phyloP scores from a whole-genome alignment of 2,113 vertebrate species.

The Channa maculata region DNA sequence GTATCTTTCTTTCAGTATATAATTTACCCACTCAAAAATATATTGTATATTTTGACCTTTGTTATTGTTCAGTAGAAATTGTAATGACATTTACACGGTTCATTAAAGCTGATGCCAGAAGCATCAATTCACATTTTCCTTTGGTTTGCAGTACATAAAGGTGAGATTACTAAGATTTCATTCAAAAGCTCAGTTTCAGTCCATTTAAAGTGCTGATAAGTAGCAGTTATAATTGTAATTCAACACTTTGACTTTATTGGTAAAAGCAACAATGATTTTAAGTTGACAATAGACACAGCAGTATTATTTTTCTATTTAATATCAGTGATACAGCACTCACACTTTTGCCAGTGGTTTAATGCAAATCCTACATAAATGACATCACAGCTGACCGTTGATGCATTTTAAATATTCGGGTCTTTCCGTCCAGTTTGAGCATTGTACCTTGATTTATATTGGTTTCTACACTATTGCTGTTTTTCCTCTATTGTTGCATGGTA shows the following conservation, averaged over 20 bases:
- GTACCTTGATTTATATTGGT: too few relatives aligned
- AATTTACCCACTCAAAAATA: background rate
- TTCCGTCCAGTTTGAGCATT: background rate
- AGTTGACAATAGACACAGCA: background rate
- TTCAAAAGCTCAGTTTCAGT: background rate
- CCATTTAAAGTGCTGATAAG: background rate
- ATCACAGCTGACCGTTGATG: background rate
- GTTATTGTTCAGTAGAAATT: background rate
- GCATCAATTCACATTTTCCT: background rate
- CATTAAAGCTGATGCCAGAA: background rate
- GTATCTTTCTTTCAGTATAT: constrained; percentile 1
- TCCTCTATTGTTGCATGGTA: too few relatives aligned
- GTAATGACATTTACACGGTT: background rate
- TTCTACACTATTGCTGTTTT: too few relatives aligned
- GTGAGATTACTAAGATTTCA: background rate
- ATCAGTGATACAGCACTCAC: background rate
- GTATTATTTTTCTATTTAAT: background rate
- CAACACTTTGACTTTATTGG: background rate
- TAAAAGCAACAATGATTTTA: background rate
- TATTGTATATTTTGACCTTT: constrained; percentile 1
- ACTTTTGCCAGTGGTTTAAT: background rate
- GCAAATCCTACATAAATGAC: background rate
- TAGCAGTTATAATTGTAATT: background rate
- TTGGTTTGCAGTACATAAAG: background rate
- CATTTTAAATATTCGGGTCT: background rate